Evolutionary conservation across 2,113 vertebrate species (phyloP), one percentile per base, ranked within the genome.

Genomic region (Petromus typicus): DNA sequence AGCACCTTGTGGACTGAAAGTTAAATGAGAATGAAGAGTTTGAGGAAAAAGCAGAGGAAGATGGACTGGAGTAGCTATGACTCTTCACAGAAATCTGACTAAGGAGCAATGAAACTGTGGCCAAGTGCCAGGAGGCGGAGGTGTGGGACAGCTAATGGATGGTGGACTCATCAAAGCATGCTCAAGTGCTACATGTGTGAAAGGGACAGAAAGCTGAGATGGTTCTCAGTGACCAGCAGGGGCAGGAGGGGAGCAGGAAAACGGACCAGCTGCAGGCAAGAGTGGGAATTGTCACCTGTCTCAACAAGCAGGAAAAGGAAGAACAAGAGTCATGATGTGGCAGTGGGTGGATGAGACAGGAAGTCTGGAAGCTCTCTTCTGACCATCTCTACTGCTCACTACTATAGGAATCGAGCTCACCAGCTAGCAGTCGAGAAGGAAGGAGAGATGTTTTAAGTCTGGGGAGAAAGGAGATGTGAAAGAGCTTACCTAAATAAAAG

Each of bases 391-490:
- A 0, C 76, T 90, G 94, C 51, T 40, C 78, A 71, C 14, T 16
- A 80, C 43, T 23, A 14, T 11, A 76, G 37, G 25, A 71, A 79
- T 48, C 54, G 59, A 93, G 54, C 69, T 89, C 54, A 86, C 63
- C 32, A 43, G 66, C 71, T 87, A 78, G 86, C 11, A 43, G 40
- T 48, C 16, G 88, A 89, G 66, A 75, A 14, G 17, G 23, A 64
- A 84, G 43, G 59, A 92, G n/a, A 84, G 17, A 78, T 37, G 23
- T 40, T 90, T 82, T 37, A 80, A 81, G 22, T 78, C 73, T 54
- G 54, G 80, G 83, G 67, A 83, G 22, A 96, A 27, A 81, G 5
- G 25, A 69, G 56, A 27, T 76, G n/a, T 90, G 89, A 79, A n/a
- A 67, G 84, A 95, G 87, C 32, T 66, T 37, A 92, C 32, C 13